phyloP scores from a whole-genome alignment of 2,113 vertebrate genomes.

The Promerops cafer region DNA sequence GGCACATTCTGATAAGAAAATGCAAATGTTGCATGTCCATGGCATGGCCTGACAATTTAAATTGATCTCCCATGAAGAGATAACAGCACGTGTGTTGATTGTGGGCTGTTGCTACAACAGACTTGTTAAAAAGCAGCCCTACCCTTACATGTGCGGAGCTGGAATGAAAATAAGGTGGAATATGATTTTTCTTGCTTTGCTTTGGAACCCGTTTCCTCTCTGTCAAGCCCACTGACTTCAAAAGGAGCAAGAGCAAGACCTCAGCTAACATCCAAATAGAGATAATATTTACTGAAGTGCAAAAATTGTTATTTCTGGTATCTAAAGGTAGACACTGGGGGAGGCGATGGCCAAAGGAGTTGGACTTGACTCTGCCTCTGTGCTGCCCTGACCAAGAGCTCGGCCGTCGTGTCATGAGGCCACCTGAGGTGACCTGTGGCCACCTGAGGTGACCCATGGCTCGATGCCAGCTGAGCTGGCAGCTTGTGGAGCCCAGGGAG shows the following conservation, averaged over 20 bases:
- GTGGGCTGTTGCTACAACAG: neutral
- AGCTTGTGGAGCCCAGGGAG: neutral
- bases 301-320: neutral
- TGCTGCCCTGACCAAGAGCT: neutral
- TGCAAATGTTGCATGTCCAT: neutral
- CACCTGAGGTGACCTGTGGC: neutral
- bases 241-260: neutral
- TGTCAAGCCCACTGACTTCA: neutral
- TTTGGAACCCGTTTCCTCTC: neutral
- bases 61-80: neutral
- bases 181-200: neutral
- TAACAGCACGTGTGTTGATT: neutral
- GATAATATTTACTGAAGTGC: neutral
- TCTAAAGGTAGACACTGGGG: neutral
- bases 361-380: neutral
- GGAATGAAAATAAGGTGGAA: neutral
- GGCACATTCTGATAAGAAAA: constrained; percentile 9
- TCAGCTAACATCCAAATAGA: neutral
- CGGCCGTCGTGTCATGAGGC: fast-evolving
- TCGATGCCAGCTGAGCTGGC: neutral
- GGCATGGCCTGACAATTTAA: neutral
- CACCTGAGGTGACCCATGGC: neutral
- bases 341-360: neutral
- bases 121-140: neutral
- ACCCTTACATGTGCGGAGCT: neutral